These are phyloP conservation scores for Prunella fulvescens DNA, from an alignment of 2,113 vertebrate species.

Conservation along the genomic window DNA sequence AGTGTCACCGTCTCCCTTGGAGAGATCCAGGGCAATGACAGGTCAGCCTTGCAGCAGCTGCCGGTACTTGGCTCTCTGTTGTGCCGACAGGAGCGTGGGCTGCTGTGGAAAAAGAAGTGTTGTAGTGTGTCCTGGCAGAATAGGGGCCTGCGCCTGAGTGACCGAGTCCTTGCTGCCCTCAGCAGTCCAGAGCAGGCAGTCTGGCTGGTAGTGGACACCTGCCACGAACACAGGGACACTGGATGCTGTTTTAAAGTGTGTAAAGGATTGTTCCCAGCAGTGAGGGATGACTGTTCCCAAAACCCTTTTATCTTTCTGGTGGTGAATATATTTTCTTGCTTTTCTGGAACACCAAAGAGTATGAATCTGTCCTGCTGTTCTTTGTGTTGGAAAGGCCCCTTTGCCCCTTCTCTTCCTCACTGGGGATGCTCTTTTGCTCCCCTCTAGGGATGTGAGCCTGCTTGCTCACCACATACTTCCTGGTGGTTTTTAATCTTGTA, in stretches of 20 bases:
- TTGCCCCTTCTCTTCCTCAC: not conserved
- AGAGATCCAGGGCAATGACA: fast-evolving
- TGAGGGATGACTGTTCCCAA: not conserved
- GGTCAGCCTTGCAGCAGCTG: not conserved
- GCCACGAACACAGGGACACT: fast-evolving
- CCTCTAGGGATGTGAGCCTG: not conserved
- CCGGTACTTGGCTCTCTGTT: not conserved
- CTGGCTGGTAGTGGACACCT: not conserved
- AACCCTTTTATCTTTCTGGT: not conserved
- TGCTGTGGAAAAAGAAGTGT: not conserved
- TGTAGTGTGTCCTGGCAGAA: not conserved
- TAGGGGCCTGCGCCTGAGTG: fast-evolving
- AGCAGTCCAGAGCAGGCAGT: not conserved
- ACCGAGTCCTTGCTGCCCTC: fast-evolving
- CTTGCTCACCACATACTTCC: not conserved
- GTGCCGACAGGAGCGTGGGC: fast-evolving
- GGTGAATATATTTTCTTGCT: not conserved
- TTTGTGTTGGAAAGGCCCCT: fast-evolving
- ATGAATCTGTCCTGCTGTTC: not conserved
- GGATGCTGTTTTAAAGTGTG: not conserved
- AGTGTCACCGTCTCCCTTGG: not conserved
- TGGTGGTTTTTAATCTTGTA: not conserved
- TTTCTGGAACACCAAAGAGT: not conserved
- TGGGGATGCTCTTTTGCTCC: not conserved
- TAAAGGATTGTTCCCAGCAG: not conserved